Evolutionary conservation across 2,797 vertebrate genomes (phyloP).

Genomic region (Sardinella longiceps): DNA sequence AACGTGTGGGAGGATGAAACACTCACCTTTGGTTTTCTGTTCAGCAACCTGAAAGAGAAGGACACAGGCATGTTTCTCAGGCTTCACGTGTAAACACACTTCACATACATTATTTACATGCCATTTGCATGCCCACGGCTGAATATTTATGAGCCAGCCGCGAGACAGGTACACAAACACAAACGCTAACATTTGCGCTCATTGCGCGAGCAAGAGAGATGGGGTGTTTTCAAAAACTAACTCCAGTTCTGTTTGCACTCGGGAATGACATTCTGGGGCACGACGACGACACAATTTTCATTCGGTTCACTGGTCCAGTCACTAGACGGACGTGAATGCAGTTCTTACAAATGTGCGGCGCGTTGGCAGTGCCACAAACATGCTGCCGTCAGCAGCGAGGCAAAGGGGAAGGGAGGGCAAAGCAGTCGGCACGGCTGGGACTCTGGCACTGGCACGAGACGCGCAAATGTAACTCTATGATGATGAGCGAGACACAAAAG

Average conservation of each 20-base stretch:
- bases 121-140: slow-evolving; percentile 37
- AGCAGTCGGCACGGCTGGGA: neutral
- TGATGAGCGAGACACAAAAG: slow-evolving; percentile 17
- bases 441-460: neutral
- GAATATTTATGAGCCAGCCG: slow-evolving; percentile 37
- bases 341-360: neutral
- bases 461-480: slow-evolving; percentile 2
- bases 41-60: slow-evolving; percentile 86
- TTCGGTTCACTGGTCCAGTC: neutral
- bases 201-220: slow-evolving; percentile 27
- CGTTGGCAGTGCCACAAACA: neutral
- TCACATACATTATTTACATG: slow-evolving; percentile 26
- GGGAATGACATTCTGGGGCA: neutral
- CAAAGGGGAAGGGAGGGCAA: neutral
- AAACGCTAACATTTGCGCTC: slow-evolving; percentile 26
- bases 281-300: slow-evolving; percentile 1
- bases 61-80: slow-evolving; percentile 37
- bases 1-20: neutral
- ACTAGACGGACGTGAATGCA: neutral
- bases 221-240: neutral
- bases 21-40: slow-evolving; percentile 98
- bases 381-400: neutral
- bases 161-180: slow-evolving; percentile 25
- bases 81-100: slow-evolving; percentile 5
- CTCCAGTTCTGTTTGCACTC: slow-evolving; percentile 3